Evolutionary conservation across 2,113 vertebrate species (phyloP).

Genomic region (Nettapus auritus): DNA sequence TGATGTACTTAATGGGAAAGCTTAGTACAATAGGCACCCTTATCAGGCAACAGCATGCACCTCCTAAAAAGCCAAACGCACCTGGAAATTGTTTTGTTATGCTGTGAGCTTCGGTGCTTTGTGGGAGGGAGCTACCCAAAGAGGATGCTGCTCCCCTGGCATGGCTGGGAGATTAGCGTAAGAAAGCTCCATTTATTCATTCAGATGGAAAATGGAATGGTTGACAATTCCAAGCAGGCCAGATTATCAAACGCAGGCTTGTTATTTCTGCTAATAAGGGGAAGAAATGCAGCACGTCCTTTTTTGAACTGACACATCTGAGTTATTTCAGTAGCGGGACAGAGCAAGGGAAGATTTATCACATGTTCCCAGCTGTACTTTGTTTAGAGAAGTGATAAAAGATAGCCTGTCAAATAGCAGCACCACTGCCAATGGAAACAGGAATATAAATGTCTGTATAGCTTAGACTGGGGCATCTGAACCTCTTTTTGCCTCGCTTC

Average conservation of each 20-base stretch:
- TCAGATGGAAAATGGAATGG: background rate
- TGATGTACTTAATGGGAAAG: rapidly evolving
- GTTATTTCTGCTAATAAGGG: slow-evolving; percentile 1
- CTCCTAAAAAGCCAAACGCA: background rate
- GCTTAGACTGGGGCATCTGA: background rate
- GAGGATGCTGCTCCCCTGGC: rapidly evolving
- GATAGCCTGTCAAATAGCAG: background rate
- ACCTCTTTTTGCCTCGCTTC: background rate
- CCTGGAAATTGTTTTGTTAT: background rate
- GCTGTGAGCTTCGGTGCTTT: background rate
- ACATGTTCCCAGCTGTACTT: background rate
- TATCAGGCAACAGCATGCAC: background rate
- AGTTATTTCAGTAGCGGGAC: background rate
- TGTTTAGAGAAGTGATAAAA: background rate
- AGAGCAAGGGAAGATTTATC: background rate
- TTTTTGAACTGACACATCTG: background rate
- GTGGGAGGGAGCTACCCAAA: rapidly evolving
- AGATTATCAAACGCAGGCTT: background rate
- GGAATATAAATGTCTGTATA: background rate
- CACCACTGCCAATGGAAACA: background rate
- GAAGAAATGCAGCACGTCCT: background rate
- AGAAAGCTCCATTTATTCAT: background rate
- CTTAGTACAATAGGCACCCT: background rate
- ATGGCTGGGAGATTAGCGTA: rapidly evolving
- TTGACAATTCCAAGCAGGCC: background rate